Evolutionary conservation across 2,797 vertebrate species (phyloP), one percentile per base, ranked within the genome.

Genomic region (Syngnathus rostellatus): DNA sequence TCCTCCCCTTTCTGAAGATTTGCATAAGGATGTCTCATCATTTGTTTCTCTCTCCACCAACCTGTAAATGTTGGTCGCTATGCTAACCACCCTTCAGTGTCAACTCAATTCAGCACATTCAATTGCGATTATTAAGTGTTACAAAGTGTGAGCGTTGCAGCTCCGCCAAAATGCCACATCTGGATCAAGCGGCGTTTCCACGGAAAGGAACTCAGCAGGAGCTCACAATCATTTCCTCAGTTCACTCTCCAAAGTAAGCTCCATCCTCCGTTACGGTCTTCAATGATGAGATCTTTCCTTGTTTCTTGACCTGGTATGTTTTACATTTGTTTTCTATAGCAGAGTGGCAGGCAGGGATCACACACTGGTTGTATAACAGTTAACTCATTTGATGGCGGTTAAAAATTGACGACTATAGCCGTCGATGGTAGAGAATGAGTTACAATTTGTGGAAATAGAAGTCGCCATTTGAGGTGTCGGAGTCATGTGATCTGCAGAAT

Each of bases 161-260:
- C 76, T 68, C 67, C 83, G 83, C 77, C 80, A 80, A 73, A 75
- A 31, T 17, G 65, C 67, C 84, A 81, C 89, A 90, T 91, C 86
- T 91, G 89, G 89, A 86, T 85, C 75, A 67, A 46, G 85, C 84
- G 61, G 64, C 75, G 84, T 72, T 81, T 77, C 74, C 75, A 62
- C 68, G 71, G 65, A 80, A 77, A 76, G 78, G 67, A 57, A 10
- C 82, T 69, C 83, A 64, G 75, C 74, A 77, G 76, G 77, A 76
- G 64, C 79, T 86, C 80, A 80, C 78, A 85, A 81, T 78, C 68
- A 77, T 70, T 63, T 79, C 77, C 83, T 85, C 73, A 83, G 83
- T 85, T 87, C 82, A 65, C 62, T 66, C 70, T 85, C 80, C 81
- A 85, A 83, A 86, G 71, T 70, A 83, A 85, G 82, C 51, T 79